Evolutionary conservation across 2,797 vertebrate genomes (phyloP).

Genomic region (Dryobates pubescens): DNA sequence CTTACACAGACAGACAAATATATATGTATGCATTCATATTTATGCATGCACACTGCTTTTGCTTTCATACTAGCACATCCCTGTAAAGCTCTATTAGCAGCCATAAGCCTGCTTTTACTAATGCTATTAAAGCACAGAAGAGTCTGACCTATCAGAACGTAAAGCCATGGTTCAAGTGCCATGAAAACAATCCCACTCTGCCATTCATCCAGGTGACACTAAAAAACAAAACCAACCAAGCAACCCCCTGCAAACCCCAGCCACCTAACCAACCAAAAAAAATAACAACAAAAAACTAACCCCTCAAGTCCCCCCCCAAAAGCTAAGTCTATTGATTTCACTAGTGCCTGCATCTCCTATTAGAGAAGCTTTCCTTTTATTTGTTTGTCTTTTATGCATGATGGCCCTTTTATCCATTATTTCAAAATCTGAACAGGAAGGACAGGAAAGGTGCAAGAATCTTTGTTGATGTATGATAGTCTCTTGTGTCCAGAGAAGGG

Average conservation of each 20-base stretch:
- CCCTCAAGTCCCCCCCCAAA: not conserved
- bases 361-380: not conserved
- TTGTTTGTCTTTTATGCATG: not conserved
- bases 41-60: not conserved
- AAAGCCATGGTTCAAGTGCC: not conserved
- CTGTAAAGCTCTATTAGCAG: not conserved
- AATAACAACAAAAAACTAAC: too few species aligned
- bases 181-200: not conserved
- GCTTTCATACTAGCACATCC: not conserved
- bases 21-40: not conserved
- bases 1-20: rapidly evolving
- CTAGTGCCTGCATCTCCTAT: not conserved
- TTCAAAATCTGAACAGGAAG: not conserved
- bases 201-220: not conserved
- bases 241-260: too few species aligned
- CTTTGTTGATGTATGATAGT: not conserved
- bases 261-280: too few species aligned
- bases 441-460: not conserved
- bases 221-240: not conserved
- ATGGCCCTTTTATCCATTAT: not conserved
- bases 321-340: not conserved
- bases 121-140: not conserved
- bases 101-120: not conserved
- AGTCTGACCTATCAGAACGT: not conserved
- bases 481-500: too few species aligned